Base-by-base conservation (phyloP, 2,888 invertebrate species). In the Coelopa pilipes region DNA sequence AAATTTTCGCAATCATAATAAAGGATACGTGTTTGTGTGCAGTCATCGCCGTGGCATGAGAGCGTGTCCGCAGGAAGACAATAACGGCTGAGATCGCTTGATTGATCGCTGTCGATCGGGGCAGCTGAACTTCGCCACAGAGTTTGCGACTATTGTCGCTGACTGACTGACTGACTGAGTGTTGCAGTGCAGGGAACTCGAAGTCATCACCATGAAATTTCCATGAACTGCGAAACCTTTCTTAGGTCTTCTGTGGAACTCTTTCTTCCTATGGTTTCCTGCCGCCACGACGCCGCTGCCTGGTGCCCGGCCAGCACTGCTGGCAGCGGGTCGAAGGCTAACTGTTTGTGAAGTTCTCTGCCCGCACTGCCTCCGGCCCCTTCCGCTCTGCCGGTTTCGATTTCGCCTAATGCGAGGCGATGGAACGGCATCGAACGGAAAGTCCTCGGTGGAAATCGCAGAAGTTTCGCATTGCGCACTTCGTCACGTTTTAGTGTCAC, bases 1-100 rank as follows among this genome's bases (percentile, higher is more conserved):
- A 68, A 68, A 68, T 68, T 68, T 65, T 53, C 34, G 67, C 67
- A 68, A 68, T 68, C 67, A 68, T 68, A 68, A 68, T 68, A 68
- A 34, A 15, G 34, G 19, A 10, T 34, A 21, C n/a, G 67, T 17
- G 4, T 21, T 34, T 68, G 34, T 55, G 53, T 53, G 45, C 67
- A 55, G 67, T 53, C 34, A 53, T 53, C 17, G 34, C 34, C 4
- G 34, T 34, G 34, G 34, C 34, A 34, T 34, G 45, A 15, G 19
- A 63, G 45, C 34, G 46, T 24, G 63, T 63, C 12, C 17, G 7
- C 9, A n/a, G 7, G 57, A 1, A 21, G n/a, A 57, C 57, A 17
- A 57, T 57, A 17, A n/a, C 34, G 7, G 34, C 34, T 2, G 7
- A 17, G 21, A 15, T 57, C 57, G 19, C 17, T 57, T 34, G 34